Conservation (phyloP, 2,113 vertebrate species). For the Potamarius usumacintae region DNA sequence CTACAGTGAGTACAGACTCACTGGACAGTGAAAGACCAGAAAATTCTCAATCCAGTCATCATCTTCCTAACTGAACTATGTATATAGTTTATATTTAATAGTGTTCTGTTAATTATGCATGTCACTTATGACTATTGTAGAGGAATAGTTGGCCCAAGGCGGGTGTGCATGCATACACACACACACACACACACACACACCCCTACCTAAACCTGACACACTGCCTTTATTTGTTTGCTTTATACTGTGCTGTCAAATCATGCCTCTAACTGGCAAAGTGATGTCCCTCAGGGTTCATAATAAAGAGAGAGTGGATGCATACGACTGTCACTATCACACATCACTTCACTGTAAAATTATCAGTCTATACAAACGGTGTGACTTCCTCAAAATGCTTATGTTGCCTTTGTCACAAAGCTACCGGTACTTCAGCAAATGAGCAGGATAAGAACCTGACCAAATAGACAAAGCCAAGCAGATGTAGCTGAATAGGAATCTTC, state of each 20-base stretch:
- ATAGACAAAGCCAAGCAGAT: not conserved
- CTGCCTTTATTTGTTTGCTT: conserved; percentile 61
- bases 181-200: not conserved
- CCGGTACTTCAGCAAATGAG: conserved; percentile 2
- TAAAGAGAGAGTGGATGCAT: conserved; percentile 54
- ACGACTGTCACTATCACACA: conserved; percentile 11
- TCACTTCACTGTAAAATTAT: conserved; percentile 37
- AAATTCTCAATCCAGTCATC: not conserved
- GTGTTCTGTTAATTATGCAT: conserved; percentile 11
- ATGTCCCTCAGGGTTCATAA: conserved; percentile 59
- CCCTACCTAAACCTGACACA: not conserved
- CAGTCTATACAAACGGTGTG: conserved; percentile 13
- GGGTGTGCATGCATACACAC: not conserved
- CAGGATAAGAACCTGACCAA: not conserved
- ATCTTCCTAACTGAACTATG: not conserved
- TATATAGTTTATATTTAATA: not conserved
- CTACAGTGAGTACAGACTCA: not conserved
- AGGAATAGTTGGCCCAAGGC: not conserved
- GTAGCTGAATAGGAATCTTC: not conserved
- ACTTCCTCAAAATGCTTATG: not conserved
- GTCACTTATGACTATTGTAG: not conserved
- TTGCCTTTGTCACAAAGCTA: not conserved
- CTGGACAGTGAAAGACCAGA: not conserved
- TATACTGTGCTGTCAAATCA: conserved; percentile 63
- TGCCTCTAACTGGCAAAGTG: conserved; percentile 53